Conservation (phyloP, 1,140 invertebrate genomes). For the Dryas iulia region DNA sequence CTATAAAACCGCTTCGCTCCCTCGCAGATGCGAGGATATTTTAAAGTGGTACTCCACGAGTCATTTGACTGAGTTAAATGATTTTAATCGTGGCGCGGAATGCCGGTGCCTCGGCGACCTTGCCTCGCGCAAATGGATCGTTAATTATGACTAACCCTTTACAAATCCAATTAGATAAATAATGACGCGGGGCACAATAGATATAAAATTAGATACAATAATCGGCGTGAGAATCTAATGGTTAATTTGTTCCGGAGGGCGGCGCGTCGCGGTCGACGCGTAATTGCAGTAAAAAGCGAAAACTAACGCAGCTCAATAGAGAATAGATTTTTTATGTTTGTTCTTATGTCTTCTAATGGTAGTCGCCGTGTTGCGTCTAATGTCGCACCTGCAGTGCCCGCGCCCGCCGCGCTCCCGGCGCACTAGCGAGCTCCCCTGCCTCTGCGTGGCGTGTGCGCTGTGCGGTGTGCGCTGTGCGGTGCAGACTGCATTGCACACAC, state of each 20-base stretch:
- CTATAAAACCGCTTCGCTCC: not conserved
- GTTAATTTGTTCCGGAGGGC: constrained; percentile 51
- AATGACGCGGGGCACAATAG: constrained; percentile 18
- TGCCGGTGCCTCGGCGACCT: not conserved
- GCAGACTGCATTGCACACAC: not conserved
- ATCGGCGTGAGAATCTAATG: constrained; percentile 48
- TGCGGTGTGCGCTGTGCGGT: not conserved
- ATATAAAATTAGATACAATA: constrained; percentile 30
- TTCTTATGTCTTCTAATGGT: constrained; percentile 35
- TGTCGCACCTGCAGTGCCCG: constrained; percentile 30
- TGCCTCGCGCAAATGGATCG: not conserved
- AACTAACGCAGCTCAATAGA: constrained; percentile 12
- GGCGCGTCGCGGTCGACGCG: constrained; percentile 29
- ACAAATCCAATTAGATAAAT: not conserved
- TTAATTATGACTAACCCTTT: constrained; percentile 10
- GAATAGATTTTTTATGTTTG: not conserved
- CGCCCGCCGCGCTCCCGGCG: too few species aligned
- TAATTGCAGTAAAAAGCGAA: constrained; percentile 46
- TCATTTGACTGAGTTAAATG: not conserved
- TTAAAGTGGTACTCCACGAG: not conserved
- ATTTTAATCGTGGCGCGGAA: not conserved
- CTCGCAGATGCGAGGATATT: not conserved
- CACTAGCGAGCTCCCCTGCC: too few species aligned
- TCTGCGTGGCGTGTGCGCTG: not conserved
- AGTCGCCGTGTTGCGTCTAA: constrained; percentile 39